These are phyloP conservation scores for Noctua janthina DNA, from an alignment of 2,888 invertebrate genomes.

Conservation along the genomic window DNA sequence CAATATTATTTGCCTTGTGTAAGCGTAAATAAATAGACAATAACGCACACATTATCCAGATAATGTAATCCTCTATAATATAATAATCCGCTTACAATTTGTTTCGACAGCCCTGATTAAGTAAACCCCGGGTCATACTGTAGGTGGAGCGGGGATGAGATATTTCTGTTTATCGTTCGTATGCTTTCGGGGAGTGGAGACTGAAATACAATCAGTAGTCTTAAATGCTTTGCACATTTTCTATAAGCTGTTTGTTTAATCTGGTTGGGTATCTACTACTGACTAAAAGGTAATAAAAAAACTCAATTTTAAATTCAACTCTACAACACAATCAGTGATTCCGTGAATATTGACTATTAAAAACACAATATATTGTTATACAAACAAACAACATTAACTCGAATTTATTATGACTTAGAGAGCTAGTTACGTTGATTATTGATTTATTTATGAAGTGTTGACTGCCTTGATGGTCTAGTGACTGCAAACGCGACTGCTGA, in stretches of 20 bases:
- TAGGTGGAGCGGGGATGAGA: slow-evolving; percentile 40
- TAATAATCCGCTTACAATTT: slow-evolving; percentile 58
- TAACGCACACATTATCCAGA: slow-evolving; percentile 37
- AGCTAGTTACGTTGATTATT: neutral
- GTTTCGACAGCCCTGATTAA: slow-evolving; percentile 52
- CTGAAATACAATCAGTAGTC: slow-evolving; percentile 20
- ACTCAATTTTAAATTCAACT: neutral
- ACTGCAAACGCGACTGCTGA: too few species aligned
- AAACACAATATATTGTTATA: neutral
- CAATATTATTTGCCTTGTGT: slow-evolving; percentile 45
- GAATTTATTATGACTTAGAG: neutral
- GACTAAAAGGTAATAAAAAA: neutral
- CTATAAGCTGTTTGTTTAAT: neutral
- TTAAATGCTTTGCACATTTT: slow-evolving; percentile 5
- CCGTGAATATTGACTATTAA: too few species aligned
- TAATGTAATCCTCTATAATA: slow-evolving; percentile 56
- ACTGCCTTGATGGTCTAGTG: too few species aligned
- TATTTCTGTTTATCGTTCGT: slow-evolving; percentile 5
- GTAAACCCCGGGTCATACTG: slow-evolving; percentile 29
- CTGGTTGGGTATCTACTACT: neutral
- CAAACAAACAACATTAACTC: too few species aligned
- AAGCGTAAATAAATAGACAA: slow-evolving; percentile 55
- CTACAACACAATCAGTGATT: neutral
- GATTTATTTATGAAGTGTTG: too few species aligned
- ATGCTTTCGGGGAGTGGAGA: slow-evolving; percentile 38